Evolutionary conservation across 2,113 vertebrate species (phyloP).

Genomic region (Actenoides lindsayi): DNA sequence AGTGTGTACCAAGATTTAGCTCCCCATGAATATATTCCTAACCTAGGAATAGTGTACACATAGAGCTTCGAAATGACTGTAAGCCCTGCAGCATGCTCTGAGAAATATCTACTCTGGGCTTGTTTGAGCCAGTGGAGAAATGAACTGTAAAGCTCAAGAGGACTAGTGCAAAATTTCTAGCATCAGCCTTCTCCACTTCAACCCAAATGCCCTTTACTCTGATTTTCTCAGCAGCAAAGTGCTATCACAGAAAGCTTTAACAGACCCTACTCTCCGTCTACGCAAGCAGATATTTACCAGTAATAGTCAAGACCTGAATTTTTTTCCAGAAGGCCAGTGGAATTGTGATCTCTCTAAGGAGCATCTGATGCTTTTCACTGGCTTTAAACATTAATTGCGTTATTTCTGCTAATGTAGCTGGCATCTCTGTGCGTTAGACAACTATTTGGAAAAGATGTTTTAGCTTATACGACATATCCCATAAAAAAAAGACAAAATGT

Average conservation of each 20-base stretch:
- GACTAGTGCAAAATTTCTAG: background rate
- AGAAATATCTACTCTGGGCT: conserved; percentile 6
- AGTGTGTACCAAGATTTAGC: background rate
- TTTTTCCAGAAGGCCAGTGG: background rate
- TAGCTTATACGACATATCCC: background rate
- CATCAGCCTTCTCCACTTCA: background rate
- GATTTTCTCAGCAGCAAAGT: background rate
- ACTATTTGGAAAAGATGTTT: background rate
- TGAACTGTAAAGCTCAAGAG: background rate
- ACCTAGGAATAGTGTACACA: background rate
- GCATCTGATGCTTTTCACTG: background rate
- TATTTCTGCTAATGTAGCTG: background rate
- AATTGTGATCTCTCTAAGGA: background rate
- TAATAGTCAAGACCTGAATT: background rate
- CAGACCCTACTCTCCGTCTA: background rate
- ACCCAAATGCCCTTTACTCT: background rate
- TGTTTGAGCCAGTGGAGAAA: background rate
- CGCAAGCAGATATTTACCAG: background rate
- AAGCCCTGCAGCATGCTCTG: background rate
- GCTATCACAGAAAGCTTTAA: background rate
- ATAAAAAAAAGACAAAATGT: background rate
- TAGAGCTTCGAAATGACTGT: background rate
- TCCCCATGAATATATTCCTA: background rate
- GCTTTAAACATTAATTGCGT: background rate
- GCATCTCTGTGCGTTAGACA: background rate